These are phyloP conservation scores for Peromyscus californicus DNA, from an alignment of 2,113 vertebrate genomes.

Conservation along the genomic window DNA sequence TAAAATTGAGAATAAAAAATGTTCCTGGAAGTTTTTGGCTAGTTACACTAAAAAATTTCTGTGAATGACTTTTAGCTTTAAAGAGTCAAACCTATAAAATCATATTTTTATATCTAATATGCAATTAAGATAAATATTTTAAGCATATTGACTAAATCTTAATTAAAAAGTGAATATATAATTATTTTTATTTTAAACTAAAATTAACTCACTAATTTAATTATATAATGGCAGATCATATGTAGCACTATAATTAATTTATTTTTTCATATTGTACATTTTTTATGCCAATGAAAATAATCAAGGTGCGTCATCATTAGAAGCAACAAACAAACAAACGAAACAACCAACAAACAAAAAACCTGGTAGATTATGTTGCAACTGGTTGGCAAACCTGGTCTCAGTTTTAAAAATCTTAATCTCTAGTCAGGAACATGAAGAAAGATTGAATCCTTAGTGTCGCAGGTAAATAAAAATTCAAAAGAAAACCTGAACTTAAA, in stretches of 20 bases:
- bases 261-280: neutral
- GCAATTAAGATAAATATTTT: slow-evolving; percentile 9
- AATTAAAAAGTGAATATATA: neutral
- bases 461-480: neutral
- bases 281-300: neutral
- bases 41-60: neutral
- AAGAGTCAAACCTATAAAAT: neutral
- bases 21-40: neutral
- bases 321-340: neutral
- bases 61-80: neutral
- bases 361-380: neutral
- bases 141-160: neutral
- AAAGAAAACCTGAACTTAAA: neutral
- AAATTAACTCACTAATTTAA: neutral
- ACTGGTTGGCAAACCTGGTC: neutral
- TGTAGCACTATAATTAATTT: neutral
- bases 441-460: neutral
- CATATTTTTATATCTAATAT: neutral
- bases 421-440: neutral
- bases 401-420: neutral
- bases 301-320: neutral
- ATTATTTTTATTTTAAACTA: slow-evolving; percentile 3
- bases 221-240: neutral
- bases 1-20: neutral
- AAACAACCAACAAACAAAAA: neutral